Evolutionary conservation across 2,797 vertebrate species (phyloP), one percentile per base, ranked within the genome.

Genomic region (Tachyglossus aculeatus): DNA sequence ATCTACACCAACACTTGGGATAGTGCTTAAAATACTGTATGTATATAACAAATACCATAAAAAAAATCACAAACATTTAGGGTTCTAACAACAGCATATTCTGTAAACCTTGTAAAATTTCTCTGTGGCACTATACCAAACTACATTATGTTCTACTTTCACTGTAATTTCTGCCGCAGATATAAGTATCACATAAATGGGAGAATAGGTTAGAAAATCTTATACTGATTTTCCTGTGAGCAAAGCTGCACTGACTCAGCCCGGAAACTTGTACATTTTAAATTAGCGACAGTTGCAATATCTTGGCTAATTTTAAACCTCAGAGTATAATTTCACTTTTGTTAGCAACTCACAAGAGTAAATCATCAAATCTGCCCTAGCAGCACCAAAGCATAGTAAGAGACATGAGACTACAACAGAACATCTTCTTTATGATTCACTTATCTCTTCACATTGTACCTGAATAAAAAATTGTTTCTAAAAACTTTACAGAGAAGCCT

Each of bases 161-260:
- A 37, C 9, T 4, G n/a, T 32, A 13, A 15, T 22, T 8, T 24
- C 25, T 27, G 12, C n/a, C 32, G 38, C 6, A 33, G 19, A 55
- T 13, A 45, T 7, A 50, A 3, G 36, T 5, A 48, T 43, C 5
- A 45, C 8, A 36, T 8, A 43, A 18, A 33, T 52, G 51, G 24
- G 67, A 70, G 68, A 77, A 79, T 53, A 58, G 81, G 36, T 74
- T 33, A 74, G 57, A 22, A 47, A 52, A 48, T 58, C 57, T 70
- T 80, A 67, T 25, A 48, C 9, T 57, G 8, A 8, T 36, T 62
- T 78, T 82, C 64, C 57, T 40, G 62, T 71, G 56, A 62, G 2
- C 2, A 47, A 71, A 36, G 51, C 38, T 45, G 50, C 18, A 18
- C 1, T 68, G 67, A 51, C 38, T 27, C 1, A 43, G 68, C 47